These are phyloP conservation scores for Dreissena polymorpha DNA, from an alignment of 1,140 invertebrate species.

Conservation along the genomic window DNA sequence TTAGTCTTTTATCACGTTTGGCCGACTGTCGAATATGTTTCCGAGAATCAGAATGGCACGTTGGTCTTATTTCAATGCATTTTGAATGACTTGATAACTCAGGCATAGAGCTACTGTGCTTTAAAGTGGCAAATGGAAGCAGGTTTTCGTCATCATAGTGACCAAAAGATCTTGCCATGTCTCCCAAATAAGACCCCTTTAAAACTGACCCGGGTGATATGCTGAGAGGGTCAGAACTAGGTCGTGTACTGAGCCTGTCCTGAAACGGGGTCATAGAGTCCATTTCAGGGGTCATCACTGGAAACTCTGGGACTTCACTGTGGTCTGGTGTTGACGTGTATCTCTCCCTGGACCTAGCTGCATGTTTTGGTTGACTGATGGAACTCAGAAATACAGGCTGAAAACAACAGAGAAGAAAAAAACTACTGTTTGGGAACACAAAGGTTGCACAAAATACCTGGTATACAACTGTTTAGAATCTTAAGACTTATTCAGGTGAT, in stretches of 20 bases:
- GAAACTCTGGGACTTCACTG: background rate
- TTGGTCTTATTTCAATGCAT: conserved; percentile 37
- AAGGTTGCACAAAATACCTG: no score
- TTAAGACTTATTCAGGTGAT: no score
- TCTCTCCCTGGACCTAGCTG: background rate
- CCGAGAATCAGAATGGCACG: background rate
- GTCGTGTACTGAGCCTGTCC: conserved; percentile 1
- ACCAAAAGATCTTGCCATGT: conserved; percentile 49
- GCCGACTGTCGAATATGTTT: no score
- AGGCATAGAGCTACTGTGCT: conserved; percentile 61
- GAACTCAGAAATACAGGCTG: background rate
- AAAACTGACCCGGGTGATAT: conserved; percentile 28
- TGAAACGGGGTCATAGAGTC: background rate
- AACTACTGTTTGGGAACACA: no score
- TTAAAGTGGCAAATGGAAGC: conserved; percentile 54
- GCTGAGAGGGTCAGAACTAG: conserved; percentile 49
- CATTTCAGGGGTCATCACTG: background rate
- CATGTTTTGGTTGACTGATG: background rate
- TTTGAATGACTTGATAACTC: conserved; percentile 42
- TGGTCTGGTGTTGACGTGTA: background rate
- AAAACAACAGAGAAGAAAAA: no score
- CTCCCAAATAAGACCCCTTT: conserved; percentile 42
- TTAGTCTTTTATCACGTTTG: background rate
- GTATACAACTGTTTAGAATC: no score
- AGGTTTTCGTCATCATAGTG: conserved; percentile 49